Base-by-base conservation (phyloP, 2,797 vertebrate species). In the Cossypha niveicapilla region DNA sequence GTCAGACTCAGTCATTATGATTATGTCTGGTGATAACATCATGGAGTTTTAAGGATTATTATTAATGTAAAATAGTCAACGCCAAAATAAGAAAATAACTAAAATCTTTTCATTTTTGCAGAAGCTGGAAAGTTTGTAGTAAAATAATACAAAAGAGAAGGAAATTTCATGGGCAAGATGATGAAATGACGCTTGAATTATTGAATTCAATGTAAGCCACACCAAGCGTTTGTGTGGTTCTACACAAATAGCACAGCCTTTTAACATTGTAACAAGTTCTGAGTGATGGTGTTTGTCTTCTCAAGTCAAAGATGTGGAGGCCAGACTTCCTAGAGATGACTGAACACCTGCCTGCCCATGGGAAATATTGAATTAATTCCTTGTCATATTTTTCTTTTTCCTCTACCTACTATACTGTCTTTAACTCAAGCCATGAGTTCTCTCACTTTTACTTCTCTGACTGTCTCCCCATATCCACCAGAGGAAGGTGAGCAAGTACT, bases 21-120 rank as follows among this genome's bases (percentile, higher is more conserved):
- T 67, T 39, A 39, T 18, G 39, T 16, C 24, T 44, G 22, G 17
- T 39, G 58, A 79, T n/a, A 53, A 57, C 5, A 44, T 21, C 0
- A 63, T 7, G 5, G 17, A 54, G 4, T 14, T 61, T 66, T n/a
- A 42, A 42, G 7, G 34, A 37, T 65, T 44, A 32, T 9, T 51
- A 13, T 63, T 44, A 57, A 6, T 5, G 45, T 66, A 41, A 80
- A 80, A 42, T 10, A 54, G 7, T 25, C 18, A 54, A 66, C 6
- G 30, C 0, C 0, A 53, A 86, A 70, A 66, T 34, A 62, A 65
- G 15, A 34, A 61, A 84, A 66, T 10, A 23, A 1, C 32, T 37
- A 39, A 81, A 78, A 34, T 37, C 0, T 39, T 35, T 16, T 9
- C 0, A 0, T 3, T 50, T 85, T 78, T 78, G 7, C 34, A 62